These are phyloP conservation scores for Mechanitis mazaeus DNA, from an alignment of 2,888 invertebrate species.

Conservation along the genomic window DNA sequence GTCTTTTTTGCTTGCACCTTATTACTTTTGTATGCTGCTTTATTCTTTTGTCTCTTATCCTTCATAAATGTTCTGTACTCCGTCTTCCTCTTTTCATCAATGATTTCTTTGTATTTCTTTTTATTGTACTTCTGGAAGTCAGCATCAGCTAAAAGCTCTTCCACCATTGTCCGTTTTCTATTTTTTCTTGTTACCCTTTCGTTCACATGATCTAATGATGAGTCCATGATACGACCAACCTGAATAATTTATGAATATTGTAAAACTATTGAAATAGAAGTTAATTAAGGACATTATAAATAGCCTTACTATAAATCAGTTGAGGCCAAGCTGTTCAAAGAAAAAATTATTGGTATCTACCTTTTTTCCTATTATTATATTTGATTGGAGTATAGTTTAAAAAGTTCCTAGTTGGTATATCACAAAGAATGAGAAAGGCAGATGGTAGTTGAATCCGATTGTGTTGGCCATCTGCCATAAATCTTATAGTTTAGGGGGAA, in stretches of 20 bases:
- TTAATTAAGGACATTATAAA: not conserved
- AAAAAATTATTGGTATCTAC: too few relatives aligned
- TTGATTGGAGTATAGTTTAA: too few relatives aligned
- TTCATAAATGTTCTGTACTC: constrained; percentile 85
- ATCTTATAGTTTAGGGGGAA: too few relatives aligned
- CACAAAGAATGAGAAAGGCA: too few relatives aligned
- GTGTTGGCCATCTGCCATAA: too few relatives aligned
- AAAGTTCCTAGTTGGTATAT: too few relatives aligned
- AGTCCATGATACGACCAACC: constrained; percentile 89
- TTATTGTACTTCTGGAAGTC: constrained; percentile 89
- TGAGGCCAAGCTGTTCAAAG: too few relatives aligned
- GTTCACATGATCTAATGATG: constrained; percentile 90
- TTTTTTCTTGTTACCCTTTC: constrained; percentile 90
- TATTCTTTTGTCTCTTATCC: constrained; percentile 83
- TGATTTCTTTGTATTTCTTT: constrained; percentile 86
- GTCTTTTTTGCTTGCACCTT: constrained; percentile 52
- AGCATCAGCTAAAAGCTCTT: constrained; percentile 93
- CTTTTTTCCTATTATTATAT: too few relatives aligned
- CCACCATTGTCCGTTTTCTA: constrained; percentile 92
- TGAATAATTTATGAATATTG: constrained; percentile 42
- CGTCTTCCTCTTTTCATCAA: constrained; percentile 81
- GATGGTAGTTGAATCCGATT: too few relatives aligned
- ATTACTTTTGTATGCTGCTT: constrained; percentile 62
- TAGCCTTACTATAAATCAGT: too few relatives aligned
- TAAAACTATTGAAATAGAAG: not conserved